These are phyloP conservation scores for Rhinogobio ventralis DNA, from an alignment of 2,797 vertebrate genomes.

Conservation along the genomic window DNA sequence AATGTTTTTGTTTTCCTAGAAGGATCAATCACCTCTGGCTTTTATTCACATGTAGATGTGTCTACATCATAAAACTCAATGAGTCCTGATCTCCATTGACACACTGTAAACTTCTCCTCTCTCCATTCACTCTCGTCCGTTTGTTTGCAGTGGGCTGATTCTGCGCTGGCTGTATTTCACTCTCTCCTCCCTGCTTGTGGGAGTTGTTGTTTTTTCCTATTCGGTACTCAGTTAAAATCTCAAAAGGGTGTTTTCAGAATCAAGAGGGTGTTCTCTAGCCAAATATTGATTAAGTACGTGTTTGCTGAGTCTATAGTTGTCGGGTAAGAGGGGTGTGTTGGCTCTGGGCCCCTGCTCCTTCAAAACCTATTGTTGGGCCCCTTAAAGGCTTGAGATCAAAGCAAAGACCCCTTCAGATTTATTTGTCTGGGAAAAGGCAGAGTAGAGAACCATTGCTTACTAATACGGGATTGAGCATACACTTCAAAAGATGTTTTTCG, in stretches of 20 bases:
- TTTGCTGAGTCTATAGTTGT: conserved; percentile 95
- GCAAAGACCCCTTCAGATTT: conserved; percentile 91
- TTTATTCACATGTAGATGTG: conserved; percentile 62
- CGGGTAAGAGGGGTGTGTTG: conserved; percentile 84
- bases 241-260: conserved; percentile 93
- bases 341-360: conserved; percentile 87
- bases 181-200: conserved; percentile 77
- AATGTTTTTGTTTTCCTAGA: conserved; percentile 54
- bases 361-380: conserved; percentile 88
- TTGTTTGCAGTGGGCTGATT: conserved; percentile 61
- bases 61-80: conserved; percentile 61
- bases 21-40: conserved; percentile 57
- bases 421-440: conserved; percentile 93
- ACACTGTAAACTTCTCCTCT: conserved; percentile 56
- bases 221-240: conserved; percentile 94
- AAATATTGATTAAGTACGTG: conserved; percentile 99
- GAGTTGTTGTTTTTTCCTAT: conserved; percentile 78
- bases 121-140: conserved; percentile 51
- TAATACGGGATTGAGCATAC: conserved; percentile 18
- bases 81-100: conserved; percentile 59
- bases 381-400: conserved; percentile 97
- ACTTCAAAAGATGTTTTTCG: neutral
- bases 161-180: conserved; percentile 75
- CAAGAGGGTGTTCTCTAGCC: conserved; percentile 87
- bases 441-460: conserved; percentile 67